These are phyloP conservation scores for Chaenogobius annularis DNA, from an alignment of 2,113 vertebrate species.

Conservation along the genomic window DNA sequence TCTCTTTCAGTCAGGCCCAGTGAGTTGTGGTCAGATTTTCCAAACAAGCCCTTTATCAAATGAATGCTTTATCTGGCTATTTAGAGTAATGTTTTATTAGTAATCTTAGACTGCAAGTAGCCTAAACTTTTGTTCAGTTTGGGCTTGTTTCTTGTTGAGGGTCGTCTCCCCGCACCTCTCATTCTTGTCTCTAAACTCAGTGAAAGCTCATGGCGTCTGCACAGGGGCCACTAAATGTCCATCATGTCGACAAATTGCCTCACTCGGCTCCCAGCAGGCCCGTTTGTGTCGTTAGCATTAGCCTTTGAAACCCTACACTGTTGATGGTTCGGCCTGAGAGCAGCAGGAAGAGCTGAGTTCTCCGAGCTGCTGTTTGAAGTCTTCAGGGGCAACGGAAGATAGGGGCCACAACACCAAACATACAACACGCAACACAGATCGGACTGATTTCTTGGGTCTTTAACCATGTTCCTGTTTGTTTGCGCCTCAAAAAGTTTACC, in stretches of 20 bases:
- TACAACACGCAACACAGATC: no score
- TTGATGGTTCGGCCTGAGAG: background rate
- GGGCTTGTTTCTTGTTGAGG: background rate
- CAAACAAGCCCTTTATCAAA: no score
- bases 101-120: background rate
- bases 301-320: constrained; percentile 10
- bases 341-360: background rate
- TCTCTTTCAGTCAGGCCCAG: no score
- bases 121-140: background rate
- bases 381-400: constrained; percentile 1
- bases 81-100: no score
- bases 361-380: background rate
- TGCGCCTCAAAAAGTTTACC: no score
- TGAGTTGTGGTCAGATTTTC: no score
- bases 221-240: constrained; percentile 4
- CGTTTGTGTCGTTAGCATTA: background rate
- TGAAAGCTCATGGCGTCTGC: background rate
- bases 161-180: background rate
- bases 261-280: background rate
- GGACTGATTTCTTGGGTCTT: no score
- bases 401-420: background rate
- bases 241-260: constrained; percentile 8
- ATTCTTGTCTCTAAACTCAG: background rate
- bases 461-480: no score
- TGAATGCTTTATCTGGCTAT: no score